Evolutionary conservation across 2,113 vertebrate species (phyloP).

Genomic region (Agelaius phoeniceus): DNA sequence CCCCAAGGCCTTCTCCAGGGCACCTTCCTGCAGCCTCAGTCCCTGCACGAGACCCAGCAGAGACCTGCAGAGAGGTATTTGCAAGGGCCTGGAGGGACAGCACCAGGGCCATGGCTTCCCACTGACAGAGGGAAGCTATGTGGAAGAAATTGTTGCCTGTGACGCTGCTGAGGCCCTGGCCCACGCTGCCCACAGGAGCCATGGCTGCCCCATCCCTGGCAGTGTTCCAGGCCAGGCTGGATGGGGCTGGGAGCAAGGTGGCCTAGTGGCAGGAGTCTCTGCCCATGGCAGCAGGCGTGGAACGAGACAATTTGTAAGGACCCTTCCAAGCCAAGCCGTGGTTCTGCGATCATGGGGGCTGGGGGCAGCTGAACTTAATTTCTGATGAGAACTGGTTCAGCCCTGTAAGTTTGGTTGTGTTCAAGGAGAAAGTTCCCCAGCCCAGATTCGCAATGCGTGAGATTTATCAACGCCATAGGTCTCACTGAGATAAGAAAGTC

Average conservation of each 20-base stretch:
- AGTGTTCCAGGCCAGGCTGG: not conserved
- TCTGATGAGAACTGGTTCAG: not conserved
- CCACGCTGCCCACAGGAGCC: not conserved
- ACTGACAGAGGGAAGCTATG: not conserved
- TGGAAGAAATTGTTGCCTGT: not conserved
- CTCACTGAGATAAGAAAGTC: not conserved
- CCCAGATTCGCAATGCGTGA: not conserved
- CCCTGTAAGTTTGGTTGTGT: not conserved
- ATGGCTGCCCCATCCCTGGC: too few species aligned
- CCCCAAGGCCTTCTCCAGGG: too few species aligned
- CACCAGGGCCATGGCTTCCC: too few species aligned
- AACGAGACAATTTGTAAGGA: not conserved
- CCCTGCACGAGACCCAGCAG: too few species aligned
- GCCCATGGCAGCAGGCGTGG: not conserved
- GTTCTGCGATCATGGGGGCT: not conserved
- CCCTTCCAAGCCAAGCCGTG: not conserved
- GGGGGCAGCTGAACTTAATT: not conserved
- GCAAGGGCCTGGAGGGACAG: too few species aligned
- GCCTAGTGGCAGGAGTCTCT: not conserved
- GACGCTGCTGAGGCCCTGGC: not conserved
- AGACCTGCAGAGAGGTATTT: too few species aligned
- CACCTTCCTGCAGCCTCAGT: too few species aligned
- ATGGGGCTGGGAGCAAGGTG: not conserved
- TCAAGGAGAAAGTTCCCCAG: not conserved
- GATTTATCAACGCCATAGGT: not conserved